Conservation (phyloP, 2,797 vertebrate genomes). For the Cygnus olor region DNA sequence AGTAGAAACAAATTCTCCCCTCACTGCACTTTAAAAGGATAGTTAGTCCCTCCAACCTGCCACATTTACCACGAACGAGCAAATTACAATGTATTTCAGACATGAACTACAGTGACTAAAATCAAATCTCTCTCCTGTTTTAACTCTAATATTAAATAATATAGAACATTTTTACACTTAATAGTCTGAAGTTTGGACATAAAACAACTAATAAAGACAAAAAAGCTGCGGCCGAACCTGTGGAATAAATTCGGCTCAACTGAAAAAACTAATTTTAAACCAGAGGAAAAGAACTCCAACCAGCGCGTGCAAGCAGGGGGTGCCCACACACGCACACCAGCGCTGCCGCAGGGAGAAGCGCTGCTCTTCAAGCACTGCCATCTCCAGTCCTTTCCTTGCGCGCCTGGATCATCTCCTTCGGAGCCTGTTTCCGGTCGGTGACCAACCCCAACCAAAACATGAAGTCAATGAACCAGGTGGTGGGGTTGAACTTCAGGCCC, state of each 20-base stretch:
- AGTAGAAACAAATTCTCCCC: conserved; percentile 43
- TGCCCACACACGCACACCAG: background rate
- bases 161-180: conserved; percentile 41
- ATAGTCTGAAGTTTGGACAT: conserved; percentile 46
- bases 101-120: conserved; percentile 49
- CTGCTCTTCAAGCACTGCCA: conserved; percentile 72
- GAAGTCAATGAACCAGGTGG: conserved; percentile 87
- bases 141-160: conserved; percentile 64
- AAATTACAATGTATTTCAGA: conserved; percentile 45
- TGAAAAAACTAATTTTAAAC: background rate
- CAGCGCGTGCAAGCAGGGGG: background rate
- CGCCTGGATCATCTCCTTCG: conserved; percentile 78
- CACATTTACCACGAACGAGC: conserved; percentile 39
- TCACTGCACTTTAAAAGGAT: conserved; percentile 29
- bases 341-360: background rate
- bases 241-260: conserved; percentile 2
- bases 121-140: conserved; percentile 49
- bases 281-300: conserved; percentile 17
- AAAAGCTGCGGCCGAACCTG: background rate
- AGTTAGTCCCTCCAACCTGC: conserved; percentile 33
- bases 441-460: conserved; percentile 85
- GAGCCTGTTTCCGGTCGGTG: conserved; percentile 79
- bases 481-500: conserved; percentile 85
- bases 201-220: conserved; percentile 45
- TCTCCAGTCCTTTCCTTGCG: conserved; percentile 84